Percentiles rank a stretch among this genome's conserved stretches.
Conservation (phyloP, 2,888 invertebrate species). For the Carcina quercana region DNA sequence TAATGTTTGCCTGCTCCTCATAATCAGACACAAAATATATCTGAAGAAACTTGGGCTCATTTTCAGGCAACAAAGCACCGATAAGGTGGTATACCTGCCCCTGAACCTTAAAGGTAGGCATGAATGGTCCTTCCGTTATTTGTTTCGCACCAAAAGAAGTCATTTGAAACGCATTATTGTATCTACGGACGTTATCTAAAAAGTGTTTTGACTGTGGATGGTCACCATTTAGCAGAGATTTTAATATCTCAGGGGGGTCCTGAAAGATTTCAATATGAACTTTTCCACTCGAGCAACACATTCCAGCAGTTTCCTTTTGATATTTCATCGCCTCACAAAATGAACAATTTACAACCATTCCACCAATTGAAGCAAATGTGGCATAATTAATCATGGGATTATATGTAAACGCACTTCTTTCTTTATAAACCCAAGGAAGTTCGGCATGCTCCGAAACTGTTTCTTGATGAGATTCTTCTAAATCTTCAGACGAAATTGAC, state of each 20-base stretch:
- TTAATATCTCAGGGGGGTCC: constrained; percentile 11
- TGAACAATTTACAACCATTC: constrained; percentile 4
- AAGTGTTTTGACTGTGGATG: constrained; percentile 16
- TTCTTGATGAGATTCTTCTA: constrained; percentile 1
- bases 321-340: constrained; percentile 12
- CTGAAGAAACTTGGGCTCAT: constrained; percentile 18
- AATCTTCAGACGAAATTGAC: constrained; percentile 5
- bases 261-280: constrained; percentile 5
- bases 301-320: constrained; percentile 9
- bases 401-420: background rate
- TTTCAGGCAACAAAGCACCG: constrained; percentile 13
- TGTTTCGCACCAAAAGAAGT: no score
- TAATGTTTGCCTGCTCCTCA: constrained; percentile 13
- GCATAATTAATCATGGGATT: background rate
- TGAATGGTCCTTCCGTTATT: constrained; percentile 10
- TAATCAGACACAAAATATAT: constrained; percentile 22
- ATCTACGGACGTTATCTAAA: constrained; percentile 14
- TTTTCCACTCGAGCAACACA: constrained; percentile 16
- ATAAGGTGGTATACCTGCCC: constrained; percentile 19
- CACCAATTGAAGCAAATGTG: constrained; percentile 4
- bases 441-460: background rate
- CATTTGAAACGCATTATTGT: no score
- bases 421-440: background rate
- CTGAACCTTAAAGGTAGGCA: constrained; percentile 24
- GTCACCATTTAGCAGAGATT: constrained; percentile 10